Percentiles rank a stretch among this genome's conserved stretches.
These are phyloP conservation scores for Stenopsyche tienmushanensis DNA, from an alignment of 1,140 invertebrate species.

Conservation along the genomic window DNA sequence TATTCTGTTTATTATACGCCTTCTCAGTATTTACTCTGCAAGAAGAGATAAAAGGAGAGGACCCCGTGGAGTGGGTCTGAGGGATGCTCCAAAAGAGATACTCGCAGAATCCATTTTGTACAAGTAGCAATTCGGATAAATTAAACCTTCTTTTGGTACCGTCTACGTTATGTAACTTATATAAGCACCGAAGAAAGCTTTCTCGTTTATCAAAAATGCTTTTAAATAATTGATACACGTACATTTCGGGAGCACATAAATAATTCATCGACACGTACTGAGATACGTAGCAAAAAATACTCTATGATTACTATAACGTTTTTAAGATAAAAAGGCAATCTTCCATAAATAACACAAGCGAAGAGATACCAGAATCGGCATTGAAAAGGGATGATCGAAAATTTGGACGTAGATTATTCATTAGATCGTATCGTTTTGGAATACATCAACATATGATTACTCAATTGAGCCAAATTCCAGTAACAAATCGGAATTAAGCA, in stretches of 20 bases:
- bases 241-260: background rate
- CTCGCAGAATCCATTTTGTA: constrained; percentile 19
- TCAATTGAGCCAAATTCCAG: too few relatives aligned
- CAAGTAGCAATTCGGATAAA: constrained; percentile 12
- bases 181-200: background rate
- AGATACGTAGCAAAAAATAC: too few relatives aligned
- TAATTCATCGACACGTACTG: background rate
- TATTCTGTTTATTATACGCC: constrained; percentile 36
- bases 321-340: too few relatives aligned
- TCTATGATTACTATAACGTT: too few relatives aligned
- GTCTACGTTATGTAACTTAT: background rate
- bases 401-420: too few relatives aligned
- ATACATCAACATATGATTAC: too few relatives aligned
- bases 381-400: too few relatives aligned
- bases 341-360: too few relatives aligned
- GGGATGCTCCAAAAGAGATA: background rate
- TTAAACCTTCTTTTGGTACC: background rate
- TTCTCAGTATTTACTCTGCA: constrained; percentile 14
- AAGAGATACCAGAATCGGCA: too few relatives aligned
- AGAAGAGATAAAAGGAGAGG: constrained; percentile 9
- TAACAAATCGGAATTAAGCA: too few relatives aligned
- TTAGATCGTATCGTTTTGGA: too few relatives aligned
- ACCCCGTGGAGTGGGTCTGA: background rate
- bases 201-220: background rate
- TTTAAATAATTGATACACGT: background rate